These are phyloP conservation scores for Temnopleurus reevesii DNA, from an alignment of 53 echinoderm and acorn worm species.

Conservation along the genomic window DNA sequence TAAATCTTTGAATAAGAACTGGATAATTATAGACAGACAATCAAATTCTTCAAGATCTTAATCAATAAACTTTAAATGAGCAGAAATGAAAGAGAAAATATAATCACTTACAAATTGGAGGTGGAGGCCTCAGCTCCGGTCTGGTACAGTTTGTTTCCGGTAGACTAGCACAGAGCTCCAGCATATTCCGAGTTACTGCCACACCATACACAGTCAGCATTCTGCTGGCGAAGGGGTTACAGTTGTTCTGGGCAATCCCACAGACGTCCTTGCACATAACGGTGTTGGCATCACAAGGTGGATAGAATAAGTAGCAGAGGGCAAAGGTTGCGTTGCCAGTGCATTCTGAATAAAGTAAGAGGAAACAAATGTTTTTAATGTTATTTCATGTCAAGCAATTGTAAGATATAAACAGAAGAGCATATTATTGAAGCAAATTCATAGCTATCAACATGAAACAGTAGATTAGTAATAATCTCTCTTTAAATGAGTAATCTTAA, in stretches of 20 bases:
- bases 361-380: too few relatives aligned
- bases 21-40: too few relatives aligned
- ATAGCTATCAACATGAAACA: too few relatives aligned
- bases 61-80: too few relatives aligned
- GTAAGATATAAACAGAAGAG: too few relatives aligned
- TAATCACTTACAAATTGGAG: background rate
- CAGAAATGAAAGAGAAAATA: background rate
- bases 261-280: constrained; percentile 70
- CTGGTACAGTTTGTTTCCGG: constrained; percentile 47
- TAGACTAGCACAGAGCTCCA: constrained; percentile 51
- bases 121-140: background rate
- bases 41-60: too few relatives aligned
- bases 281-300: constrained; percentile 64
- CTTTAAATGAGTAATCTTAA: too few relatives aligned
- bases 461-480: too few relatives aligned
- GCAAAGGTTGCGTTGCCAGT: constrained; percentile 44
- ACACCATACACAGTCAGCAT: constrained; percentile 39
- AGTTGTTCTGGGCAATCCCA: constrained; percentile 59
- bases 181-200: constrained; percentile 54
- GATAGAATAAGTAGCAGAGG: constrained; percentile 81
- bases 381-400: too few relatives aligned
- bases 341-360: too few relatives aligned
- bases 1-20: too few relatives aligned
- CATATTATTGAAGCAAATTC: too few relatives aligned
- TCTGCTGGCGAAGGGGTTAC: constrained; percentile 20